phyloP scores from a whole-genome alignment of 2,113 vertebrate genomes.

The Dasyprocta punctata region DNA sequence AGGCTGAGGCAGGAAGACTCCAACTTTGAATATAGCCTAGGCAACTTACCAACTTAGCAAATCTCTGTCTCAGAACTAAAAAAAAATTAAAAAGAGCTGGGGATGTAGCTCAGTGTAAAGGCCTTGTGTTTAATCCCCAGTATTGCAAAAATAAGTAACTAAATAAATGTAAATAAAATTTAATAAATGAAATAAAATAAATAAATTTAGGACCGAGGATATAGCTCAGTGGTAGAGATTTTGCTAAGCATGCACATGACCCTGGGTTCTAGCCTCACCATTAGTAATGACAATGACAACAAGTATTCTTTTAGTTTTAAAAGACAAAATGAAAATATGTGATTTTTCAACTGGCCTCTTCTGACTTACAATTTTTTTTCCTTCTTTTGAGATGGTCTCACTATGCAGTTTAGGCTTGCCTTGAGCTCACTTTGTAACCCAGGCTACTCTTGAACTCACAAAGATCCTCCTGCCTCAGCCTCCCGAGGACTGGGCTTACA shows the following conservation, averaged over 20 bases:
- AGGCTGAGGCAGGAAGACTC: neutral
- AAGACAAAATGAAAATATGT: conserved; percentile 47
- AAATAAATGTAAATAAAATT: too few relatives aligned
- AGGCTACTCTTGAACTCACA: too few relatives aligned
- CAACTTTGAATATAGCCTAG: neutral
- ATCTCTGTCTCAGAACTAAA: neutral
- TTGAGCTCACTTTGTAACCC: too few relatives aligned
- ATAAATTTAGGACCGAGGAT: neutral
- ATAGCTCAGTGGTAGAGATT: neutral
- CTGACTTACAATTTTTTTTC: too few relatives aligned
- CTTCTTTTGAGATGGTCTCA: too few relatives aligned
- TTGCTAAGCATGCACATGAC: neutral
- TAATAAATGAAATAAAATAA: neutral
- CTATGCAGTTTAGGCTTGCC: too few relatives aligned
- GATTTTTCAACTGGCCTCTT: too few relatives aligned
- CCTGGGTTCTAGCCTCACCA: neutral
- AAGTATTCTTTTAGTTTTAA: conserved; percentile 30
- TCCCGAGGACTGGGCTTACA: too few relatives aligned
- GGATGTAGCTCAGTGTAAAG: neutral
- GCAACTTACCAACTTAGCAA: neutral
- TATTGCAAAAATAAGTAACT: neutral
- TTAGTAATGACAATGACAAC: neutral
- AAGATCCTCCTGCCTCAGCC: too few relatives aligned
- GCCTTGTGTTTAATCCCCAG: neutral
- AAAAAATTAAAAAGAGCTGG: too few relatives aligned